These are phyloP conservation scores for Chalcosyrphus nemorum DNA, from an alignment of 2,888 invertebrate species.

Conservation along the genomic window DNA sequence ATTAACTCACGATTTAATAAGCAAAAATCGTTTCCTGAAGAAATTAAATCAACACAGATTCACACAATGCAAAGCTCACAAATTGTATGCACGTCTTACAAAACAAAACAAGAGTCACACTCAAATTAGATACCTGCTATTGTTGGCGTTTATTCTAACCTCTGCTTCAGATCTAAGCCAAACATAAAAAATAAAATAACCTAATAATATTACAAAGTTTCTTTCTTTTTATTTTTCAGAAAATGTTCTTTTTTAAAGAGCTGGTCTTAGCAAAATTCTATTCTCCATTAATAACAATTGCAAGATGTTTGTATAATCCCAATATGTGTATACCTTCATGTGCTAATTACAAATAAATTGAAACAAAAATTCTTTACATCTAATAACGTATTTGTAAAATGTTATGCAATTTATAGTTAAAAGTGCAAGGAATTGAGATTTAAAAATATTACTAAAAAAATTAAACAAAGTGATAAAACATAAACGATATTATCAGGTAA, in stretches of 20 bases:
- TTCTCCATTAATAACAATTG: constrained; percentile 6
- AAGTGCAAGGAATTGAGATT: constrained; percentile 51
- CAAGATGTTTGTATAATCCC: background rate
- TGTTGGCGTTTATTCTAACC: background rate
- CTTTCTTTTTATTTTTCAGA: constrained; percentile 44
- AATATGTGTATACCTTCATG: constrained; percentile 6
- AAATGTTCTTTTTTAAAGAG: constrained; percentile 49
- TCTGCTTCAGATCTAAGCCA: background rate
- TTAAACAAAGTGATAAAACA: constrained; percentile 36
- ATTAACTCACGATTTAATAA: too few relatives aligned
- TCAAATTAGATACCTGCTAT: background rate
- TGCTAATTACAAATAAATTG: background rate
- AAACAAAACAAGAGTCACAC: background rate
- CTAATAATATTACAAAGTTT: background rate
- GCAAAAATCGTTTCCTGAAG: too few relatives aligned
- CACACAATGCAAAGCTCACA: background rate
- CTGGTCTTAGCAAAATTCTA: constrained; percentile 39
- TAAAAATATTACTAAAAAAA: constrained; percentile 23
- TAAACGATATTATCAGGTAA: constrained; percentile 60
- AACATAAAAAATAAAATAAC: background rate
- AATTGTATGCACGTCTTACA: background rate
- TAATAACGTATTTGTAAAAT: background rate
- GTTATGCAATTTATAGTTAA: constrained; percentile 12
- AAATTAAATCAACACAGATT: background rate
- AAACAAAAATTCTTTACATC: background rate